These are phyloP conservation scores for Regulus satrapa DNA, from an alignment of 2,113 vertebrate species.

Conservation along the genomic window DNA sequence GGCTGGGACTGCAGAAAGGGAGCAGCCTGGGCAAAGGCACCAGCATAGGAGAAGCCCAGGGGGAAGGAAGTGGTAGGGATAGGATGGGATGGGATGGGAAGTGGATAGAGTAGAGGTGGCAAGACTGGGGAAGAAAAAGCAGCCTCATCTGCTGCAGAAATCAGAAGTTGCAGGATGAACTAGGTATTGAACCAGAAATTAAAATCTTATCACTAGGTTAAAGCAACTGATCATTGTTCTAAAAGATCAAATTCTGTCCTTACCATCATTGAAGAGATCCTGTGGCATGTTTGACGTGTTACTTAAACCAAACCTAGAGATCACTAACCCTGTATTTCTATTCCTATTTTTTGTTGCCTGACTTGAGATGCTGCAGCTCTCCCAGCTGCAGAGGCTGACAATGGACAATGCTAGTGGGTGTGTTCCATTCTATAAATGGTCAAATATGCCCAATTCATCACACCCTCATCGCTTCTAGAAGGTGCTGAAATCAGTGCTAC, in stretches of 20 bases:
- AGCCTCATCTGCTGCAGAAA: neutral
- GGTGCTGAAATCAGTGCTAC: neutral
- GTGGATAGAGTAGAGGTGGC: neutral
- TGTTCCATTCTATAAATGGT: neutral
- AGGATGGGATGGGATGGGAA: neutral
- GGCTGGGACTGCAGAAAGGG: neutral
- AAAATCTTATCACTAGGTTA: neutral
- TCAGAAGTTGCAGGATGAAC: neutral
- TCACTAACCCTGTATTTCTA: neutral
- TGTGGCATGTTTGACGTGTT: neutral
- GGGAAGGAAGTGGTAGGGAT: neutral
- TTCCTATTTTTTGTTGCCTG: neutral
- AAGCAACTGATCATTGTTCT: neutral
- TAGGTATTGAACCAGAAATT: neutral
- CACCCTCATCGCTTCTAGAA: accelerated
- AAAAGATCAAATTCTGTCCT: neutral
- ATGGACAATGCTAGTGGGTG: neutral
- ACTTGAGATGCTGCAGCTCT: neutral
- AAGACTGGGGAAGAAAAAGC: neutral
- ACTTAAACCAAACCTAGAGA: neutral
- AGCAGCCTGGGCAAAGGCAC: neutral
- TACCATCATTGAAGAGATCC: neutral
- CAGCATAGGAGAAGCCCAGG: neutral
- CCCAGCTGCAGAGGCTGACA: neutral
- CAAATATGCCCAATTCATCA: neutral